Percentiles rank a stretch among this genome's conserved stretches.
Conservation (phyloP, 2,113 vertebrate species). For the Cyphomyrus discorhynchus region DNA sequence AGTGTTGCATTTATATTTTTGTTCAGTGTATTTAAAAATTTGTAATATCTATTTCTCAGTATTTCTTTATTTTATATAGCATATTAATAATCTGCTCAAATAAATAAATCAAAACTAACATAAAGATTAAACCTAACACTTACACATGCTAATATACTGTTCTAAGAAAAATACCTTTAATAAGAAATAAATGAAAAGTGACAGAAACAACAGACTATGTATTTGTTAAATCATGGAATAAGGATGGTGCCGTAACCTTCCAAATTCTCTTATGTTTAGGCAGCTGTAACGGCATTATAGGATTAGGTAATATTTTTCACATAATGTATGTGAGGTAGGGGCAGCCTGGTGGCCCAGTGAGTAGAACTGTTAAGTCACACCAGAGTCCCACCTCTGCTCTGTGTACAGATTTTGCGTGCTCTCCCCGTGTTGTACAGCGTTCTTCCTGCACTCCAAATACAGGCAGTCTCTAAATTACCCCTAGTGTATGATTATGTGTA, state of each 20-base stretch:
- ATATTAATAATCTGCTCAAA: not conserved
- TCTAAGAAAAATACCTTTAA: not conserved
- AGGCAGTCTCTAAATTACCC: not conserved
- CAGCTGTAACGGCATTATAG: not conserved
- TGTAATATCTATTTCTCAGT: not conserved
- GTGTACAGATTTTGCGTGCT: not conserved
- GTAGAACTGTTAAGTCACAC: not conserved
- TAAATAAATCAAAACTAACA: not conserved
- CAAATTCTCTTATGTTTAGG: not conserved
- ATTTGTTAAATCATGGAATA: not conserved
- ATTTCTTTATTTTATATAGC: not conserved
- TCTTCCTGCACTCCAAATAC: too few species aligned
- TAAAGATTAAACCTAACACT: not conserved
- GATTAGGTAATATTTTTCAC: not conserved
- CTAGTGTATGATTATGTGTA: not conserved
- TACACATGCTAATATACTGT: not conserved
- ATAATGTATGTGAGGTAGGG: not conserved
- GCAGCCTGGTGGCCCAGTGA: not conserved
- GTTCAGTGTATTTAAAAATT: not conserved
- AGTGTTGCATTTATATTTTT: too few species aligned
- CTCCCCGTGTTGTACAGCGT: too few species aligned
- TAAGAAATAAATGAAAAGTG: not conserved
- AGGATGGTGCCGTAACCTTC: not conserved
- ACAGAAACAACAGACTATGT: not conserved
- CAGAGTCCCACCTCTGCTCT: not conserved